Percentiles rank a stretch among this genome's conserved stretches.
Conservation (phyloP, 1,140 invertebrate genomes). For the Eupeodes corollae region DNA sequence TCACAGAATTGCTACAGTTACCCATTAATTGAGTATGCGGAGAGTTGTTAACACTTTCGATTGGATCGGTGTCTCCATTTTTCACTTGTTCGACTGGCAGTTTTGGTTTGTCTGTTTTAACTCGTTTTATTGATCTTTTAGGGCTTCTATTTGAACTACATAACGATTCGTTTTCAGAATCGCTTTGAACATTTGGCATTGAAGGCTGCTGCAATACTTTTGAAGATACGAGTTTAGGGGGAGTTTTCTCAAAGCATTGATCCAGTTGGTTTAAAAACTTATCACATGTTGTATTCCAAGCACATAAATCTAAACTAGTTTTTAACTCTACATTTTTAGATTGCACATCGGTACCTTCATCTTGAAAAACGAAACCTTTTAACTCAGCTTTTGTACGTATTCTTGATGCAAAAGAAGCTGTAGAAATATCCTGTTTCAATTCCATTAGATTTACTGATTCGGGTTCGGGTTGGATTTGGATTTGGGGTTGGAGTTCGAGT, state of each 20-base stretch:
- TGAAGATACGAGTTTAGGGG: too few species aligned
- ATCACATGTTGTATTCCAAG: constrained; percentile 32
- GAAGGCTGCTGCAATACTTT: too few species aligned
- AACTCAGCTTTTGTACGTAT: constrained; percentile 73
- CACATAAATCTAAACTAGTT: constrained; percentile 17
- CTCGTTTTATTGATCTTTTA: too few species aligned
- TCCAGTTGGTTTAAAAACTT: constrained; percentile 30
- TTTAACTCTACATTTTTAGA: constrained; percentile 9
- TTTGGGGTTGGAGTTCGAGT: neutral
- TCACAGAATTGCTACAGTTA: too few species aligned
- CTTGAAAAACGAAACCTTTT: constrained; percentile 47
- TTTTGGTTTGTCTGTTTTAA: too few species aligned
- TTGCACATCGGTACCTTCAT: constrained; percentile 3
- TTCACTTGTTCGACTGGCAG: too few species aligned
- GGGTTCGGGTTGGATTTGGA: neutral
- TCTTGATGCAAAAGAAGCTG: constrained; percentile 52
- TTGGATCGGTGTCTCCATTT: too few species aligned
- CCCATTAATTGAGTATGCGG: too few species aligned
- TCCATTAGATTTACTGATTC: neutral
- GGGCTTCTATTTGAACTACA: too few species aligned
- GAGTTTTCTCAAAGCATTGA: neutral
- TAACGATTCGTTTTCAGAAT: too few species aligned
- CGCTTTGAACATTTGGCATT: too few species aligned
- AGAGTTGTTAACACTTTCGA: too few species aligned
- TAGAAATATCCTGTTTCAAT: constrained; percentile 9